Base-by-base conservation (phyloP, 2,113 vertebrate genomes). In the Engraulis encrasicolus region DNA sequence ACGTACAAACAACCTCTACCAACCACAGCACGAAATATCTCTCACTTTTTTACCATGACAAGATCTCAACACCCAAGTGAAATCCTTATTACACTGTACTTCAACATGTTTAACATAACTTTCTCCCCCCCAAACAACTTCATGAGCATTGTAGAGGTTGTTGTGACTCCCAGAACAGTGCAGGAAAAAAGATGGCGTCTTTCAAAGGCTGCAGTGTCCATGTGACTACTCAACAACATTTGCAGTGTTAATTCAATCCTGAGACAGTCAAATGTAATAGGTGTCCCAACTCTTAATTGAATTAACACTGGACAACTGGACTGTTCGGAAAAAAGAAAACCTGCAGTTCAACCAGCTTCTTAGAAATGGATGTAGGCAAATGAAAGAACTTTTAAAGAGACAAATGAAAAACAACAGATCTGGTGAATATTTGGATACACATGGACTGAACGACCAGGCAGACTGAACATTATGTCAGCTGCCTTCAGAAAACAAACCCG, bases 1-100 rank as follows among this genome's bases (percentile, higher is more conserved):
- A 74, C 31, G 34, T 31, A 58, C n/a, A 86, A 74, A 27, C 79
- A 83, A 38, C 49, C 17, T 61, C 45, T 88, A 74, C 66, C 66
- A 74, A 74, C 31, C 66, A 74, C 66, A 74, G 12, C 11, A 74
- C 66, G 34, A 74, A 14, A 74, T 74, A 27, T 74, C 66, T 36
- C 34, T 74, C 58, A n/a, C n/a, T 45, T 45, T 45, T 45, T 45
- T 45, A 66, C 31, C 58, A 34, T 74, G 66, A 74, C 66, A 74
- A 74, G 66, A 71, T 71, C 31, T 34, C 27, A 71, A 12, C 14
- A 71, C 61, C 14, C 31, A 71, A n/a, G 20, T n/a, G 58, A 71
- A 74, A 66, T 34, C 14, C 31, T 34, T 74, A 74, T n/a, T n/a
- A n/a, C n/a, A n/a, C n/a, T n/a, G n/a, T 31, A 74, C 31, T 74